These are phyloP conservation scores for Nerophis lumbriciformis DNA, from an alignment of 2,113 vertebrate species.

Conservation along the genomic window DNA sequence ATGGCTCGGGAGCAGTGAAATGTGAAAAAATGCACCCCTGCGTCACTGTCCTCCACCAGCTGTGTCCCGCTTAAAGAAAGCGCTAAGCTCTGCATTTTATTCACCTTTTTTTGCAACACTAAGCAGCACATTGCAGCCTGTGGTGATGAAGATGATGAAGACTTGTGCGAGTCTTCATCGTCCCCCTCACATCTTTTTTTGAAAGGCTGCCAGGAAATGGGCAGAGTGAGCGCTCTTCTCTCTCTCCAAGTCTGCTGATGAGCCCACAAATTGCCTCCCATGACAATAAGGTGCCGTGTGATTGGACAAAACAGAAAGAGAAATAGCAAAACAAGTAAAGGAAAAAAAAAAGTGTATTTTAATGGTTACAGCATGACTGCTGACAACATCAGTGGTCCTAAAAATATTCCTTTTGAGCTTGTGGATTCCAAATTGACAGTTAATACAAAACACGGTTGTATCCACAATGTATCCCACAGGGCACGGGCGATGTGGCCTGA, in stretches of 20 bases:
- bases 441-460: too few species aligned
- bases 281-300: background rate
- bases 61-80: conserved; percentile 63
- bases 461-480: too few species aligned
- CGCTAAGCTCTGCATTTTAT: conserved; percentile 44
- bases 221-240: conserved; percentile 1
- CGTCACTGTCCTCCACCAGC: conserved; percentile 47
- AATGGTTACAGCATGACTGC: too few species aligned
- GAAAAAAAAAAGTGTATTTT: too few species aligned
- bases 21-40: conserved; percentile 19
- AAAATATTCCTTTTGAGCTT: too few species aligned
- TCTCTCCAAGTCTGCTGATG: conserved; percentile 6
- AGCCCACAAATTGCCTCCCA: conserved; percentile 11
- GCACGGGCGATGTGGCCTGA: too few species aligned
- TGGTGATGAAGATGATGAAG: too few species aligned
- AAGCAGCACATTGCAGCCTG: background rate
- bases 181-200: background rate
- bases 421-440: too few species aligned
- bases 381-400: too few species aligned
- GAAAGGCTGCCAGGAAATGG: background rate
- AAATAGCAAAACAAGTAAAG: background rate
- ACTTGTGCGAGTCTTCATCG: background rate
- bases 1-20: too few species aligned
- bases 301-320: background rate
- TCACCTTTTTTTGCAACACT: conserved; percentile 2